Conservation (phyloP, 2,797 vertebrate species). For the Hipposideros larvatus region DNA sequence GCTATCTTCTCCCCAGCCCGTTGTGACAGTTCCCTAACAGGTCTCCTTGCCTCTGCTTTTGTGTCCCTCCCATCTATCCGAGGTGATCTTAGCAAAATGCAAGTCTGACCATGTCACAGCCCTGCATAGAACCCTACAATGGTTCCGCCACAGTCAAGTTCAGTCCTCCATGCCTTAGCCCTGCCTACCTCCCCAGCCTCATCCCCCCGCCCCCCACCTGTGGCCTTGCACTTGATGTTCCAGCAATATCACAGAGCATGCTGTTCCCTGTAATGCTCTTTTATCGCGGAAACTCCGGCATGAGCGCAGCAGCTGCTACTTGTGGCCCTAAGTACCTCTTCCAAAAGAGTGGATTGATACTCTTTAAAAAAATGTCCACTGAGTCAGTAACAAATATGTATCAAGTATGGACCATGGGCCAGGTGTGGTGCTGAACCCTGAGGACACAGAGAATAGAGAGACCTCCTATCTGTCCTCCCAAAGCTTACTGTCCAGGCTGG, state of each 20-base stretch:
- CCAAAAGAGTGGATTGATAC: background rate
- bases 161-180: background rate
- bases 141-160: background rate
- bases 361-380: background rate
- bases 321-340: background rate
- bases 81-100: background rate
- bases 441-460: background rate
- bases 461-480: background rate
- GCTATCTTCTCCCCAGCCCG: background rate
- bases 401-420: accelerated
- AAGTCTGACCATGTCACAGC: background rate
- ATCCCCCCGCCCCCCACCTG: background rate
- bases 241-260: accelerated
- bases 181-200: background rate
- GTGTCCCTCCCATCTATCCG: background rate
- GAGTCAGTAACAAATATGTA: background rate
- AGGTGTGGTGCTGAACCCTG: background rate
- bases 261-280: accelerated
- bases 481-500: background rate
- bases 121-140: background rate
- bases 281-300: background rate
- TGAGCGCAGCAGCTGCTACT: accelerated
- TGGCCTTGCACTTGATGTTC: background rate
- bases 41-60: background rate
- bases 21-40: background rate